These are phyloP conservation scores for Peucedramus taeniatus DNA, from an alignment of 2,113 vertebrate genomes.

Conservation along the genomic window DNA sequence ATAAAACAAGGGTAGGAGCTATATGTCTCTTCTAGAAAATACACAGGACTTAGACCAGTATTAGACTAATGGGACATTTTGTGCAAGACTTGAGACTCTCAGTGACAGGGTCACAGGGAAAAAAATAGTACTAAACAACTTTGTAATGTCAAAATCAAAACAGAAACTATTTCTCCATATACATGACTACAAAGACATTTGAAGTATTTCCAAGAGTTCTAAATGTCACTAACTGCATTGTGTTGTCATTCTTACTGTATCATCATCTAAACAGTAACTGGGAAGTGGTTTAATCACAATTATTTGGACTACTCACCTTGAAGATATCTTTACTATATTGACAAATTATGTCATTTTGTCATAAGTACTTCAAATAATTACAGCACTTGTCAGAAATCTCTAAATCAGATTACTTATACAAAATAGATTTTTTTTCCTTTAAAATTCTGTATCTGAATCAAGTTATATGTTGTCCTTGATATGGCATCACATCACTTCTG, in stretches of 20 bases:
- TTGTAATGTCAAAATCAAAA: neutral
- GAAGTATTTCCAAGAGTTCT: constrained; percentile 31
- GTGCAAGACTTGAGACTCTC: neutral
- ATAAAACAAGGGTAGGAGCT: neutral
- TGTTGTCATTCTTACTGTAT: constrained; percentile 39
- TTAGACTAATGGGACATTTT: neutral
- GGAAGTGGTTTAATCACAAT: constrained; percentile 51
- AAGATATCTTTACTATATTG: constrained; percentile 58
- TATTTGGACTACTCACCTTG: constrained; percentile 63
- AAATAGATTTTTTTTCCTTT: constrained; percentile 6
- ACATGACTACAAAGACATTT: neutral
- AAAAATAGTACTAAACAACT: neutral
- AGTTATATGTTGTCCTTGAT: constrained; percentile 46
- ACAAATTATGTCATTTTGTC: constrained; percentile 62
- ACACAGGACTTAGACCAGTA: neutral
- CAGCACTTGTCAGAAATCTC: constrained; percentile 48
- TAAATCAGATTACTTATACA: constrained; percentile 51
- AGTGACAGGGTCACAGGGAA: neutral
- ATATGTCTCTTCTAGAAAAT: neutral
- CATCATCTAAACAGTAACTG: constrained; percentile 11
- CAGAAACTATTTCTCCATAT: neutral
- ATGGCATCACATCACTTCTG: constrained; percentile 48
- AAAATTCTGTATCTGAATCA: neutral
- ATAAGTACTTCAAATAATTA: constrained; percentile 64
- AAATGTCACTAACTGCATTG: constrained; percentile 24